phyloP scores from a whole-genome alignment of 2,113 vertebrate genomes.

The Pseudorhombus dupliciocellatus region DNA sequence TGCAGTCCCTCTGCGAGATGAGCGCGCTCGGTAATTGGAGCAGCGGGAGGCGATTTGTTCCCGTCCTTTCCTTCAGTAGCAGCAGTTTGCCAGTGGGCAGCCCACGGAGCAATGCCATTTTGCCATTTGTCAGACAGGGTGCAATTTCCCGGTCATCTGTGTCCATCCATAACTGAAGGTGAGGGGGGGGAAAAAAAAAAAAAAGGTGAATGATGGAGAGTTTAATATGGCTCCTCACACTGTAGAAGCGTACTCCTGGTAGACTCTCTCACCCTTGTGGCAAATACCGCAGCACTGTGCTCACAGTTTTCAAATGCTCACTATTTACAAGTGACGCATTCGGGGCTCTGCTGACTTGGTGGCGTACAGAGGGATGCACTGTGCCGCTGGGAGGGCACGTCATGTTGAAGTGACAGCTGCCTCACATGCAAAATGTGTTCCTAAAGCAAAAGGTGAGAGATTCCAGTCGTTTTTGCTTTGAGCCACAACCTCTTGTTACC shows the following conservation, averaged over 20 bases:
- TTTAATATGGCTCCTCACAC: slow-evolving; percentile 53
- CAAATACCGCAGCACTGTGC: slow-evolving; percentile 60
- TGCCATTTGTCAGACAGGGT: slow-evolving; percentile 74
- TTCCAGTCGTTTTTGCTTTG: slow-evolving; percentile 48
- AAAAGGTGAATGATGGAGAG: slow-evolving; percentile 55
- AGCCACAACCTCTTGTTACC: slow-evolving; percentile 38
- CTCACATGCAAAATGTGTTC: slow-evolving; percentile 41
- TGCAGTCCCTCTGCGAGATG: slow-evolving; percentile 67
- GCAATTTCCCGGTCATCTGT: slow-evolving; percentile 74
- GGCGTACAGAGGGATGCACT: slow-evolving; percentile 25
- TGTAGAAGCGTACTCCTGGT: slow-evolving; percentile 27
- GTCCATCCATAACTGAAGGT: slow-evolving; percentile 67
- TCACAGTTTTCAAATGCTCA: slow-evolving; percentile 39
- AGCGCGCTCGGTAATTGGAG: slow-evolving; percentile 69
- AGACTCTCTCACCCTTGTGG: slow-evolving; percentile 48
- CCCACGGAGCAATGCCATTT: slow-evolving; percentile 63
- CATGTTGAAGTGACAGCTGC: slow-evolving; percentile 47
- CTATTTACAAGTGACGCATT: slow-evolving; percentile 67
- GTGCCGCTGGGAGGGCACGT: slow-evolving; percentile 37
- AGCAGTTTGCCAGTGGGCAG: slow-evolving; percentile 70
- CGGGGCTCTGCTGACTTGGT: slow-evolving; percentile 38
- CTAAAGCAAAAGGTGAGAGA: slow-evolving; percentile 43
- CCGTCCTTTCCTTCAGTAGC: slow-evolving; percentile 62
- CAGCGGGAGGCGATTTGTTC: slow-evolving; percentile 71
- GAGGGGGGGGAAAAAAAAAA: slow-evolving; percentile 20